Conservation (phyloP, 1,140 invertebrate species). For the Drosophila malerkotliana region DNA sequence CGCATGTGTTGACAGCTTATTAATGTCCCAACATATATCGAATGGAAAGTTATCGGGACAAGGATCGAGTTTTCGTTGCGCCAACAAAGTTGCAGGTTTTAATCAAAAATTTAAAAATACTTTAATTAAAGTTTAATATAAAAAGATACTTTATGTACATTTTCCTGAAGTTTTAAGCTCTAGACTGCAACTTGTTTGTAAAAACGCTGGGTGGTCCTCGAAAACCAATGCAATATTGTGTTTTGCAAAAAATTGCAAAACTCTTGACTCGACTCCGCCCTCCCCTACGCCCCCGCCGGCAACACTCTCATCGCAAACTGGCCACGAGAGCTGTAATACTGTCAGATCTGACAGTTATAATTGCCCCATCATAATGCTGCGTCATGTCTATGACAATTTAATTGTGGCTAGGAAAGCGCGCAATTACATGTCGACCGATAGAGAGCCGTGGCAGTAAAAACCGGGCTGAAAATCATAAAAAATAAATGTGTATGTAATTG, state of each 20-base stretch:
- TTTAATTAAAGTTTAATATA: too few species aligned
- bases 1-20: constrained; percentile 83
- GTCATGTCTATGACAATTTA: constrained; percentile 81
- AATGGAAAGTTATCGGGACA: constrained; percentile 27
- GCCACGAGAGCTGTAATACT: constrained; percentile 47
- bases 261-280: constrained; percentile 4
- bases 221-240: constrained; percentile 23
- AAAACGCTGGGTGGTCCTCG: constrained; percentile 26
- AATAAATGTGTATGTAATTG: constrained; percentile 60
- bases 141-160: too few species aligned
- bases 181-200: background rate
- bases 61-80: constrained; percentile 11
- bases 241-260: constrained; percentile 32
- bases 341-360: constrained; percentile 76
- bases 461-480: constrained; percentile 14
- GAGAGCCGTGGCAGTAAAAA: constrained; percentile 16
- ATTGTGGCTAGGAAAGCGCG: constrained; percentile 78
- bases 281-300: background rate
- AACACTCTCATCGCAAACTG: constrained; percentile 35
- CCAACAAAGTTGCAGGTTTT: constrained; percentile 46
- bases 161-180: background rate
- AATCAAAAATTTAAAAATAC: too few species aligned
- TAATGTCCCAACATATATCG: constrained; percentile 79
- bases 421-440: constrained; percentile 66
- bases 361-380: constrained; percentile 76